These are phyloP conservation scores for Electrona antarctica DNA, from an alignment of 2,113 vertebrate species.

Conservation along the genomic window DNA sequence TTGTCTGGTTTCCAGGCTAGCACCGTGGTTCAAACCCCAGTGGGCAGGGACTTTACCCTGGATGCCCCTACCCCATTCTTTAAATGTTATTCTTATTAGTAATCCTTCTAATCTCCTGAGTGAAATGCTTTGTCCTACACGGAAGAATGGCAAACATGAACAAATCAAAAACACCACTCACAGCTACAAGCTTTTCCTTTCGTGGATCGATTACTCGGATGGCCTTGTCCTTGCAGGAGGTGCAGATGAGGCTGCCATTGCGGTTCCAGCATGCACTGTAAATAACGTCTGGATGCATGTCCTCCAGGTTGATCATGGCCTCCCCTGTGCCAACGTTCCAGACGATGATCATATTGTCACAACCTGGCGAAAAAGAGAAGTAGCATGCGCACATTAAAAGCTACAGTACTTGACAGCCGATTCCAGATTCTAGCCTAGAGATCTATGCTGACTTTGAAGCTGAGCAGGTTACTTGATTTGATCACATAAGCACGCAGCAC, in stretches of 20 bases:
- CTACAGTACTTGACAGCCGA: not conserved
- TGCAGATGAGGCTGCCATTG: conserved; percentile 94
- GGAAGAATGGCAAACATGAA: conserved; percentile 2
- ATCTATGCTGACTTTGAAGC: too few species aligned
- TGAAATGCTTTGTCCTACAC: not conserved
- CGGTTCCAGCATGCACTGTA: conserved; percentile 94
- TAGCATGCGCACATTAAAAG: not conserved
- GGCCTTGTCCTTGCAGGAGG: conserved; percentile 95
- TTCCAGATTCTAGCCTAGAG: too few species aligned
- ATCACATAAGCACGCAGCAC: too few species aligned
- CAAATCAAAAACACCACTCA: conserved; percentile 65
- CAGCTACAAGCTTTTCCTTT: conserved; percentile 86
- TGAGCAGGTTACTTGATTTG: too few species aligned
- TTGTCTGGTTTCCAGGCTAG: too few species aligned
- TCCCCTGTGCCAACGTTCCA: conserved; percentile 97
- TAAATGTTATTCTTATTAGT: not conserved
- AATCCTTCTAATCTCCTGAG: not conserved
- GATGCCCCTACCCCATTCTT: too few species aligned
- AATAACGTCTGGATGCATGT: conserved; percentile 95
- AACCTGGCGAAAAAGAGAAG: conserved; percentile 74
- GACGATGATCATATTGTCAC: conserved; percentile 91
- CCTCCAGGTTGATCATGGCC: conserved; percentile 89
- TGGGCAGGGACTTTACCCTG: too few species aligned
- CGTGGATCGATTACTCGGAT: conserved; percentile 93
- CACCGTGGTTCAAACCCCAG: too few species aligned